Conservation (phyloP, 2,797 vertebrate species). For the Cossypha heuglini region DNA sequence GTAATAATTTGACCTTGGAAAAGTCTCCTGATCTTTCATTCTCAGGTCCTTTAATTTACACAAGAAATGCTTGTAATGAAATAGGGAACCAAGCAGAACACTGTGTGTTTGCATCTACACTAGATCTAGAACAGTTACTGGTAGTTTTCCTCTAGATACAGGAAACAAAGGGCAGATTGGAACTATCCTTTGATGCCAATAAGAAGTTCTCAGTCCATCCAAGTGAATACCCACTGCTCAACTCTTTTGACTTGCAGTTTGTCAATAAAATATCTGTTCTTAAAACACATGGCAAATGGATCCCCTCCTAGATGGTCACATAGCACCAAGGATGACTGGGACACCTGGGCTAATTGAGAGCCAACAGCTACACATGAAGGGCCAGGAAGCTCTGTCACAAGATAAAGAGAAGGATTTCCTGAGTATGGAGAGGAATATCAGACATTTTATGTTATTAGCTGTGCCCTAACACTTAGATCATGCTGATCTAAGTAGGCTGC, state of each 20-base stretch:
- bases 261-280: not conserved
- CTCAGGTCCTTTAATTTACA: not conserved
- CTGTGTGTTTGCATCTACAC: not conserved
- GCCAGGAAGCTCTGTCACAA: not conserved
- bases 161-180: not conserved
- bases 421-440: not conserved
- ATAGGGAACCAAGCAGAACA: not conserved
- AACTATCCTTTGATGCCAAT: not conserved
- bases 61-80: not conserved
- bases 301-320: not conserved
- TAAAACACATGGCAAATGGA: not conserved
- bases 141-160: not conserved
- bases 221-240: not conserved
- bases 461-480: not conserved
- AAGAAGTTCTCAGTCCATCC: not conserved
- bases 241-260: not conserved
- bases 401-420: not conserved
- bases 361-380: not conserved
- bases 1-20: not conserved
- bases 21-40: not conserved
- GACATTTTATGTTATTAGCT: not conserved
- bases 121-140: not conserved
- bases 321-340: not conserved
- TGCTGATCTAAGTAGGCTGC: not conserved
- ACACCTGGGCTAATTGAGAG: not conserved